Base-by-base conservation (phyloP, 2,888 invertebrate genomes). In the Leptodirus hochenwartii region DNA sequence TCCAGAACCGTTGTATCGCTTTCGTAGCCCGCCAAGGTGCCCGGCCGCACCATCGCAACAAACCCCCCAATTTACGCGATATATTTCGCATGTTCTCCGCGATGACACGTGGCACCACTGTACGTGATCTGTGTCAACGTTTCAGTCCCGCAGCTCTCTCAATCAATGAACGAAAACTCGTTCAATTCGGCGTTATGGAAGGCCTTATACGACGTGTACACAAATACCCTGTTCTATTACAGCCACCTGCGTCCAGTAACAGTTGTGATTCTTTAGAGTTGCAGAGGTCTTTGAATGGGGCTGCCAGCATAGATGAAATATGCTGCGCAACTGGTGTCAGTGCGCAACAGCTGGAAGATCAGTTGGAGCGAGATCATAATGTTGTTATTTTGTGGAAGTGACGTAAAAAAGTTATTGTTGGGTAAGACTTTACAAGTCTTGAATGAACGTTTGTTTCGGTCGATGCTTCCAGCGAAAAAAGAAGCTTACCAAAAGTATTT, bases 181-280 rank as follows among this genome's bases (percentile, higher is more conserved):
- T 88, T 29, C 78, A 87, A 41, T 90, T 85, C 53, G 88, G 87
- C 2, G 60, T 87, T n/a, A 64, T 87, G 4, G 77, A 85, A 47
- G 80, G 80, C 1, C 60, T 87, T 4, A 81, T 91, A 33, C 61
- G 82, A 17, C 61, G 82, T 39, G 69, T 88, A 1, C 74, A 85
- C 43, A 82, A 82, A 38, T 57, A 53, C 41, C 57, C 57, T 2
- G 46, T 57, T 25, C 41, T 49, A 15, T 34, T 55, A 15, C 45
- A 44, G 3, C 20, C 20, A 8, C n/a, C 20, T 8, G n/a, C 20
- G 6, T 6, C 8, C 6, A 20, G n/a, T 20, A n/a, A 20, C n/a
- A 20, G 8, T n/a, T 8, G n/a, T n/a, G 8, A 20, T 6, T 20
- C 27, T 3, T 20, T n/a, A 20, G 53, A 53, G 22, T 54, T 75